Evolutionary conservation across 2,797 vertebrate genomes (phyloP).

Genomic region (Scarus forsteni): DNA sequence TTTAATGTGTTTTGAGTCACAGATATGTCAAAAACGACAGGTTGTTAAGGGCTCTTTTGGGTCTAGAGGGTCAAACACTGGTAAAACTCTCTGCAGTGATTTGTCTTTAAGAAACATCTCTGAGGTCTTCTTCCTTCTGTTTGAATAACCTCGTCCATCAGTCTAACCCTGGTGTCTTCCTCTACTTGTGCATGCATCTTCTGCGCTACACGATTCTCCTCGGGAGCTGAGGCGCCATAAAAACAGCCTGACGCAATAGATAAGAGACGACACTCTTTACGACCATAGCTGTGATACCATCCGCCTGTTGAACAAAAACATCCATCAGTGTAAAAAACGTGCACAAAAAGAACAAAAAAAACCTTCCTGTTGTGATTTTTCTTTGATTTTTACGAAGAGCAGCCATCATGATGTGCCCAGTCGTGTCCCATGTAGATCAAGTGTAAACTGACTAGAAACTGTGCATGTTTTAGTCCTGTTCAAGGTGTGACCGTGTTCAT

Average conservation of each 20-base stretch:
- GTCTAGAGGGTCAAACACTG: too few relatives aligned
- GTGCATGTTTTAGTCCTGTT: constrained; percentile 95
- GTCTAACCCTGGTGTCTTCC: constrained; percentile 52
- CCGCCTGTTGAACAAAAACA: constrained; percentile 54
- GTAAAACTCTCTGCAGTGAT: too few relatives aligned
- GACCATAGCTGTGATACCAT: constrained; percentile 91
- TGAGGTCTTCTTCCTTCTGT: not conserved
- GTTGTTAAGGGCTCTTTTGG: too few relatives aligned
- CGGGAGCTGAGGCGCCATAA: constrained; percentile 79
- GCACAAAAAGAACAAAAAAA: constrained; percentile 61
- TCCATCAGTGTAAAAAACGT: constrained; percentile 55
- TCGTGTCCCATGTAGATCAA: constrained; percentile 89
- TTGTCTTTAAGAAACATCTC: too few relatives aligned
- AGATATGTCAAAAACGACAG: too few relatives aligned
- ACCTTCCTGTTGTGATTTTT: constrained; percentile 54
- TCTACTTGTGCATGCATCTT: constrained; percentile 70
- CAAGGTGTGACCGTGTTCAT: constrained; percentile 88
- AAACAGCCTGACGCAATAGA: constrained; percentile 87
- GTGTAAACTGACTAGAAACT: constrained; percentile 86
- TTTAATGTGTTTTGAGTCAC: too few relatives aligned
- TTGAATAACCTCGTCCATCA: constrained; percentile 5
- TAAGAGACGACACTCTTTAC: constrained; percentile 80
- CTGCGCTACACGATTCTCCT: constrained; percentile 50
- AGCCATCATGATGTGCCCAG: constrained; percentile 81
- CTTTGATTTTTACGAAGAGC: constrained; percentile 53